Percentiles rank a stretch among this genome's conserved stretches.
Conservation (phyloP, 1,140 invertebrate genomes). For the Tetramorium simillimum region DNA sequence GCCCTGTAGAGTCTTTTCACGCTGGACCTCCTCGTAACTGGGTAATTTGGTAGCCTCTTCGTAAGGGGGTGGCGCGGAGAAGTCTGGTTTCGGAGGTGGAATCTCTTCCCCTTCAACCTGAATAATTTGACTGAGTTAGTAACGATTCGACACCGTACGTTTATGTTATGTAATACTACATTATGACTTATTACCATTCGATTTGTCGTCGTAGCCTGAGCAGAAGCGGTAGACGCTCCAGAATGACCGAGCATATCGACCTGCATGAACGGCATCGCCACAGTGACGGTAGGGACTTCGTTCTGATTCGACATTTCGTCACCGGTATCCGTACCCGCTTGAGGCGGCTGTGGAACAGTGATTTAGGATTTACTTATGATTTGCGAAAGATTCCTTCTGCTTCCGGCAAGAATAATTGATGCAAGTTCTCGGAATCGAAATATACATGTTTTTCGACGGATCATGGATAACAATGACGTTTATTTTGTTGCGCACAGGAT, state of each 20-base stretch:
- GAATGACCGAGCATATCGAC: conserved; percentile 71
- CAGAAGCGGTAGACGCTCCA: conserved; percentile 54
- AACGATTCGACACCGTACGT: too few relatives aligned
- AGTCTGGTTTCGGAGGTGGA: conserved; percentile 92
- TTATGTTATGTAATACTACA: background rate
- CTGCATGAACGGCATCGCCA: conserved; percentile 72
- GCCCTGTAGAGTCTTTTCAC: conserved; percentile 93
- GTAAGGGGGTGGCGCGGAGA: conserved; percentile 94
- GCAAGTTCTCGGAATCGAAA: background rate
- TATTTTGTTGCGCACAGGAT: too few relatives aligned
- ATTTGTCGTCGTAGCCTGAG: conserved; percentile 61
- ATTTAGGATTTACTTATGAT: background rate
- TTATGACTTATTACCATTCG: conserved; percentile 52
- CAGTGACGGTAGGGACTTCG: conserved; percentile 73
- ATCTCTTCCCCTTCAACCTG: conserved; percentile 85
- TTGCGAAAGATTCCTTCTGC: background rate
- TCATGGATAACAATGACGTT: background rate
- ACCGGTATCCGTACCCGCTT: conserved; percentile 53
- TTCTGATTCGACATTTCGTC: conserved; percentile 60
- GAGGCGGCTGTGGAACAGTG: conserved; percentile 56
- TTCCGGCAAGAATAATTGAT: background rate
- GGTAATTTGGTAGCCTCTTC: conserved; percentile 93
- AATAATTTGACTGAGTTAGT: conserved; percentile 35
- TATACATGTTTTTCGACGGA: background rate
- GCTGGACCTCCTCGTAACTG: conserved; percentile 96